Conservation (phyloP, 2,888 invertebrate genomes). For the Furcula furcula region DNA sequence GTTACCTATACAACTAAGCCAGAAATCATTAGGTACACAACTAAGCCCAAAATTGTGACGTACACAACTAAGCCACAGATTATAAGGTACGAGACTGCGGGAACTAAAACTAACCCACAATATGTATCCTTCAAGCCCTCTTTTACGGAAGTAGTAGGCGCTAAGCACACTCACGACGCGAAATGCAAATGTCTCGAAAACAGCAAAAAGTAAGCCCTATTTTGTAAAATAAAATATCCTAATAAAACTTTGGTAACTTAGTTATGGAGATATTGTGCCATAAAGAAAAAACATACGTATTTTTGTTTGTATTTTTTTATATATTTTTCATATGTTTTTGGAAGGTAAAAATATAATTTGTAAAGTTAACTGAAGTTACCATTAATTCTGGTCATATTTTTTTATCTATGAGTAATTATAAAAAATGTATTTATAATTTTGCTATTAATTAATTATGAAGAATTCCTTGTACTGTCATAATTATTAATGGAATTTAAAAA, state of each 20-base stretch:
- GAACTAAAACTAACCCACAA: slow-evolving; percentile 63
- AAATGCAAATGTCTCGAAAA: slow-evolving; percentile 66
- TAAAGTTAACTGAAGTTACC: slow-evolving; percentile 29
- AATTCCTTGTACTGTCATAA: slow-evolving; percentile 1
- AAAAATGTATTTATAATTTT: no score
- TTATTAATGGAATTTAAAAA: slow-evolving; percentile 18
- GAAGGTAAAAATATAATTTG: slow-evolving; percentile 40
- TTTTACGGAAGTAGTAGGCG: slow-evolving; percentile 52
- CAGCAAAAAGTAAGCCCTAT: slow-evolving; percentile 47
- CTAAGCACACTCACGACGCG: slow-evolving; percentile 53
- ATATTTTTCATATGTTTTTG: slow-evolving; percentile 15
- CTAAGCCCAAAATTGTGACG: slow-evolving; percentile 43
- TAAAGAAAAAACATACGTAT: slow-evolving; percentile 25
- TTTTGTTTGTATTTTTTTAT: slow-evolving; percentile 13
- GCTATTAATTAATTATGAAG: no score
- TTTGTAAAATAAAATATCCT: slow-evolving; percentile 5
- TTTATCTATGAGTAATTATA: no score
- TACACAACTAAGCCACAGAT: slow-evolving; percentile 57
- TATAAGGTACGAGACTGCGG: slow-evolving; percentile 66
- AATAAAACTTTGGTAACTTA: slow-evolving; percentile 24
- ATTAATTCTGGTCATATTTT: slow-evolving; percentile 13
- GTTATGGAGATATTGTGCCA: slow-evolving; percentile 49
- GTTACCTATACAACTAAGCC: slow-evolving; percentile 53
- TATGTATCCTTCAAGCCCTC: slow-evolving; percentile 61
- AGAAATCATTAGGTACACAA: slow-evolving; percentile 35